A percentile compares a stretch with the other conserved stretches of the same genome.
These are phyloP conservation scores for Parauchenoglanis punctatus DNA, from an alignment of 2,797 vertebrate species.

Conservation along the genomic window DNA sequence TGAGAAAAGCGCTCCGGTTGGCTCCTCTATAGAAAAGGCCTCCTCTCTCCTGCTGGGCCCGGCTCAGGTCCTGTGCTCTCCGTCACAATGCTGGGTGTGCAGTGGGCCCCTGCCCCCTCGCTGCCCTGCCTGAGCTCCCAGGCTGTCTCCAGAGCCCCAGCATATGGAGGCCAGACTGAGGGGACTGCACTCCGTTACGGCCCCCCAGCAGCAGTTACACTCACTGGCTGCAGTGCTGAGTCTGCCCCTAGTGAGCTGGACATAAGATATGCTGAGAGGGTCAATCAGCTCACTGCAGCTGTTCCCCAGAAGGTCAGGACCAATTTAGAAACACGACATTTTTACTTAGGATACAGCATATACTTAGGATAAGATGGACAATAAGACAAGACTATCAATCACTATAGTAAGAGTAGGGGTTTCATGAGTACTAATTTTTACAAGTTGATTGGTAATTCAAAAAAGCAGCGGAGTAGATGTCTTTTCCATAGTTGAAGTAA, in stretches of 20 bases:
- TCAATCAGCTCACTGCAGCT: constrained; percentile 54
- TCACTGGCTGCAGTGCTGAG: constrained; percentile 59
- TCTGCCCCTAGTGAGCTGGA: constrained; percentile 54
- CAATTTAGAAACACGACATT: constrained; percentile 41
- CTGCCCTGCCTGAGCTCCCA: constrained; percentile 74
- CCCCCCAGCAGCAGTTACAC: constrained; percentile 70
- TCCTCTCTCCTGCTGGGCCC: constrained; percentile 77
- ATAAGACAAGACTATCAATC: constrained; percentile 33
- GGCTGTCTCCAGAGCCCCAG: constrained; percentile 72
- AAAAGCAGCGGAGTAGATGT: neutral
- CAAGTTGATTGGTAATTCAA: neutral
- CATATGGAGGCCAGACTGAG: constrained; percentile 76
- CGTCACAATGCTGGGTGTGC: constrained; percentile 71
- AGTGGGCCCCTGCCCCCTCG: constrained; percentile 64
- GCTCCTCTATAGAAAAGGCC: constrained; percentile 76
- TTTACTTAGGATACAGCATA: constrained; percentile 6
- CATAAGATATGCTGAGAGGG: constrained; percentile 59
- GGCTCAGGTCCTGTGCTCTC: constrained; percentile 74
- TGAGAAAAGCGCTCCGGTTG: constrained; percentile 79
- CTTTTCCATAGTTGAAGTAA: neutral
- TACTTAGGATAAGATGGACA: constrained; percentile 38
- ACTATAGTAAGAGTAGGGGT: neutral
- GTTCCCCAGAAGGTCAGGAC: constrained; percentile 45
- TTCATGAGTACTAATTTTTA: neutral
- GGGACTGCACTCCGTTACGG: constrained; percentile 63